Evolutionary conservation across 2,113 vertebrate species (phyloP), one percentile per base, ranked within the genome.

Genomic region (Austrofundulus limnaeus): DNA sequence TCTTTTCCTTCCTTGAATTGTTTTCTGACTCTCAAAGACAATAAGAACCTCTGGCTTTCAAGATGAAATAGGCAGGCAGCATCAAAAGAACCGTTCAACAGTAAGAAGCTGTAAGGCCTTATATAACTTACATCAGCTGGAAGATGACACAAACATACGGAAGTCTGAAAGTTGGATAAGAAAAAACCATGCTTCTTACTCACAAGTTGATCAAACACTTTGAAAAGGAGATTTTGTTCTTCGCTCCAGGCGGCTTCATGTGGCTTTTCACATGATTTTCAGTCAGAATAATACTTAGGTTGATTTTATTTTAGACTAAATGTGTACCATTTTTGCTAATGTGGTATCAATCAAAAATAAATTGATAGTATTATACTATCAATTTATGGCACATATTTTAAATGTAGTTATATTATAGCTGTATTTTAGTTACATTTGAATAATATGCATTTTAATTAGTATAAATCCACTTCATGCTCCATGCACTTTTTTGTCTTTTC

Each of bases 191-290:
- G 5, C 6, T 39, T 63, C 17, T 42, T 1, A 14, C 58, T 56
- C 14, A 66, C 15, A 25, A 58, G 41, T 56, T 52, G 43, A 65
- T 9, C 15, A 1, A 43, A 5, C 9, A 31, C 13, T 61, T 47
- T 61, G 17, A 11, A 45, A 39, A 63, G 38, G n/a, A 61, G 17
- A 52, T 45, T 38, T 54, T 48, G 67, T 23, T n/a, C 6, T 39
- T 49, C 46, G 17, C 67, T 43, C 21, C 16, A 57, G 65, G 62
- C 66, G 56, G 46, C 39, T 76, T 76, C 67, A 15, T 51, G 55
- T 61, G 49, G 65, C 55, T 41, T 16, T 63, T 69, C 85, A 79
- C 58, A 71, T 72, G 77, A 60, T 0, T 15, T 39, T 49, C 51
- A 20, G 34, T 11, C 14, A 2, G 6, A 43, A 15, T 56, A 17